Conservation (phyloP, 2,888 invertebrate genomes). For the Tetranychus piercei region DNA sequence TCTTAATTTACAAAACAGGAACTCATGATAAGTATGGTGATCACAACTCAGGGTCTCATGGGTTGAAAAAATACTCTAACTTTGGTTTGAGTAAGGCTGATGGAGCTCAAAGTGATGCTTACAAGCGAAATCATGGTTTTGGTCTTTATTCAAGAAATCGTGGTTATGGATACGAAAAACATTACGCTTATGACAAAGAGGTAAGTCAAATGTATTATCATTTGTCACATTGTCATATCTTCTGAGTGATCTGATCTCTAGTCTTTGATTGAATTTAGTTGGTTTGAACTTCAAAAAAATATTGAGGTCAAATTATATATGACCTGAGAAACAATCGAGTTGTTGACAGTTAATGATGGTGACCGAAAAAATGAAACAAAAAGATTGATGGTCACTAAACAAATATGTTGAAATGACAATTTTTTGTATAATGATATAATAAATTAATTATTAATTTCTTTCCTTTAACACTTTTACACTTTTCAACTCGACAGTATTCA, state of each 20-base stretch:
- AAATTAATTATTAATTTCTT: not conserved
- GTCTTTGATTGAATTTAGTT: not conserved
- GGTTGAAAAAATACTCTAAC: conserved; percentile 12
- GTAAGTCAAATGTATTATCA: not conserved
- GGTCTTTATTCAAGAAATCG: conserved; percentile 17
- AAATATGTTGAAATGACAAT: too few species aligned
- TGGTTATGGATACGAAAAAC: conserved; percentile 22
- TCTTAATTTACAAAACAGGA: not conserved
- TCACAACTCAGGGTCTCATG: conserved; percentile 16
- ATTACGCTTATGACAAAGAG: conserved; percentile 21
- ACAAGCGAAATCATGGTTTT: conserved; percentile 15
- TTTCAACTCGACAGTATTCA: not conserved
- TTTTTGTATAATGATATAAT: too few species aligned
- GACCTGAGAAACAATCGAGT: not conserved
- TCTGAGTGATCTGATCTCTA: not conserved
- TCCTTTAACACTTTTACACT: not conserved
- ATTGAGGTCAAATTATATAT: not conserved
- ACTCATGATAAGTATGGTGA: conserved; percentile 20
- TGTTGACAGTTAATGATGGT: not conserved
- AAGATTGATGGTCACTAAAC: not conserved
- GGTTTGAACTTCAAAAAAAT: not conserved
- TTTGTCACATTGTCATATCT: not conserved
- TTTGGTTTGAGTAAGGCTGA: conserved; percentile 6
- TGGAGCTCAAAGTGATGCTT: conserved; percentile 12
- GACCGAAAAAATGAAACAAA: not conserved